Percentiles rank a stretch among this genome's conserved stretches.
phyloP scores from a whole-genome alignment of 92 coral and sea anemone genomes.

The Palythoa grandiflora region DNA sequence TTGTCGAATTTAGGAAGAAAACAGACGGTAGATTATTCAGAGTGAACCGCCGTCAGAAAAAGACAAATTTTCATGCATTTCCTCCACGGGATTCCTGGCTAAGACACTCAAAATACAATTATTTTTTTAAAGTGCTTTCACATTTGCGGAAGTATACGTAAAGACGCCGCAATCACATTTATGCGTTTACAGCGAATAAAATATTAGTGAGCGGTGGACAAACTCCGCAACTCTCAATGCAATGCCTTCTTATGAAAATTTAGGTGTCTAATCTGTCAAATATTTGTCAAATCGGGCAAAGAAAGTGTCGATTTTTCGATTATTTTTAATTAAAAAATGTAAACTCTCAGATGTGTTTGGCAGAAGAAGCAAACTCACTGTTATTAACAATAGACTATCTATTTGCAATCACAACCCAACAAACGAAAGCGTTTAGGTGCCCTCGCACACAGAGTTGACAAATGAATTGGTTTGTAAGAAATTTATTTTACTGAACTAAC shows the following conservation, averaged over 20 bases:
- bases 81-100: slow-evolving; percentile 62
- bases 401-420: slow-evolving; percentile 68
- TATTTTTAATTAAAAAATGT: slow-evolving; percentile 83
- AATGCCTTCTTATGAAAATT: slow-evolving; percentile 41
- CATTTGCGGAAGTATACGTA: slow-evolving; percentile 42
- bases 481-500: slow-evolving; percentile 95
- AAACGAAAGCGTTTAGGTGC: not conserved
- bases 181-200: slow-evolving; percentile 48
- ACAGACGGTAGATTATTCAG: slow-evolving; percentile 50
- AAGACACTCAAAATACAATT: slow-evolving; percentile 70
- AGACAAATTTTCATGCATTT: slow-evolving; percentile 60
- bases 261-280: slow-evolving; percentile 56
- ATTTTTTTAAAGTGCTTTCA: slow-evolving; percentile 68
- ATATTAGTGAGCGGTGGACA: slow-evolving; percentile 10
- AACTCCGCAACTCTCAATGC: slow-evolving; percentile 8
- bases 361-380: slow-evolving; percentile 61
- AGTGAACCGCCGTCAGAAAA: slow-evolving; percentile 59
- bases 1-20: slow-evolving; percentile 32
- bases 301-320: slow-evolving; percentile 83
- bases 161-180: slow-evolving; percentile 43
- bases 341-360: slow-evolving; percentile 77
- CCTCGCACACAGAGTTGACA: slow-evolving; percentile 10
- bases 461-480: slow-evolving; percentile 82
- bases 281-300: slow-evolving; percentile 85
- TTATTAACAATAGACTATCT: slow-evolving; percentile 65